Evolutionary conservation across 2,888 invertebrate species (phyloP).

Genomic region (Cylindroiulus punctatus): DNA sequence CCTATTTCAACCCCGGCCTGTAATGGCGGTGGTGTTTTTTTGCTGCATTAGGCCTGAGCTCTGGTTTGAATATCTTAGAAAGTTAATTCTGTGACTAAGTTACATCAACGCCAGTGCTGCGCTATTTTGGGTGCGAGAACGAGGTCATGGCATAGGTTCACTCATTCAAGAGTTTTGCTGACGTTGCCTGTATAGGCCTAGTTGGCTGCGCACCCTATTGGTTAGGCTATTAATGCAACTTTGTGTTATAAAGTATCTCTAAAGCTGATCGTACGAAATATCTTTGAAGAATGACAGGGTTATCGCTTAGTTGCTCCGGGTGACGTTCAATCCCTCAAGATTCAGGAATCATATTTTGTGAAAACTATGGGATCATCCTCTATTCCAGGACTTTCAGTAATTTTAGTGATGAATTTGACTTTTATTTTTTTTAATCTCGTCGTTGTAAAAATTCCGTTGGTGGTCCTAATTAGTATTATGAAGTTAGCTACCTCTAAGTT

Average conservation of each 20-base stretch:
- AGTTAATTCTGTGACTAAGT: conserved; percentile 27
- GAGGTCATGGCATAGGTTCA: conserved; percentile 32
- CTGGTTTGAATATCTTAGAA: conserved; percentile 26
- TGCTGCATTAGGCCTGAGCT: neutral
- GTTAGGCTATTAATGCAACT: conserved; percentile 32
- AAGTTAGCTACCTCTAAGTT: neutral
- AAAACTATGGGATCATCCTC: too few relatives aligned
- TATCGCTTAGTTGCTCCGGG: neutral
- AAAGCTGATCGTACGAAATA: conserved; percentile 21
- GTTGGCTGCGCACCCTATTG: neutral
- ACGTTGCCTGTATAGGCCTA: conserved; percentile 25
- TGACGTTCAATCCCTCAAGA: too few relatives aligned
- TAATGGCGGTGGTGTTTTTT: neutral
- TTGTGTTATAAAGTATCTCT: conserved; percentile 2
- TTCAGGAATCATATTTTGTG: too few relatives aligned
- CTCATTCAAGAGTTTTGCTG: conserved; percentile 12
- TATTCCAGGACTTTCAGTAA: too few relatives aligned
- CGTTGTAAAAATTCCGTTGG: neutral
- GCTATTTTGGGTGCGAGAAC: conserved; percentile 14
- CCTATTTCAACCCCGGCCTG: neutral
- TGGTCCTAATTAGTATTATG: conserved; percentile 20
- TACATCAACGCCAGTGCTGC: conserved; percentile 21
- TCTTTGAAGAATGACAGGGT: neutral
- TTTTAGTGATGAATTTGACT: too few relatives aligned
- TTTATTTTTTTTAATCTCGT: too few relatives aligned